Percentiles rank a stretch among this genome's conserved stretches.
These are phyloP conservation scores for Spisula solida DNA, from an alignment of 2,888 invertebrate species.

Conservation along the genomic window DNA sequence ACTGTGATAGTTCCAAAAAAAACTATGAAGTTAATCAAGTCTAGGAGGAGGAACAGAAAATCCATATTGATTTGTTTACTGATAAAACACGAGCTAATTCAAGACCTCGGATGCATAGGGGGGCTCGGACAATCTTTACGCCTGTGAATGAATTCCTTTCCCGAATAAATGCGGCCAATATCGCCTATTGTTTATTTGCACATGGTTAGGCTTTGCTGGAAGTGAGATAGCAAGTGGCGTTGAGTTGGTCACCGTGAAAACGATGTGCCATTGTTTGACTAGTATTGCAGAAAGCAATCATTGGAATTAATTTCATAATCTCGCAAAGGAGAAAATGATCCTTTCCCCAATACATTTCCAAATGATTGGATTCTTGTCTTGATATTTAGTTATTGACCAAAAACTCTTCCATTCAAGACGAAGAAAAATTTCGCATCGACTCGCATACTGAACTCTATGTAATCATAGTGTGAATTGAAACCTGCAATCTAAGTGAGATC, in stretches of 20 bases:
- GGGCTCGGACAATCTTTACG: conserved; percentile 57
- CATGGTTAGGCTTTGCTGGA: conserved; percentile 60
- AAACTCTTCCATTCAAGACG: conserved; percentile 55
- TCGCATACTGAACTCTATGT: not conserved
- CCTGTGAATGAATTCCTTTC: conserved; percentile 62
- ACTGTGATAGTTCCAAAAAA: conserved; percentile 72
- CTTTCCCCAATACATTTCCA: conserved; percentile 68
- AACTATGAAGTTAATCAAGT: conserved; percentile 72
- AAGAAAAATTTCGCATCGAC: conserved; percentile 27
- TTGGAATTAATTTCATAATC: conserved; percentile 74
- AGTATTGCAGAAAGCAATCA: conserved; percentile 69
- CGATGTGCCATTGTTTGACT: conserved; percentile 70
- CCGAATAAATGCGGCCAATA: conserved; percentile 68
- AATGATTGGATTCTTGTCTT: conserved; percentile 68
- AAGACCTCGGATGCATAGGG: conserved; percentile 63
- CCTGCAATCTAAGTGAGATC: not conserved
- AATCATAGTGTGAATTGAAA: not conserved
- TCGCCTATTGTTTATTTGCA: conserved; percentile 70
- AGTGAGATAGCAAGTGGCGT: conserved; percentile 62
- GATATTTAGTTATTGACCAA: conserved; percentile 62
- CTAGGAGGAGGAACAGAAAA: conserved; percentile 60
- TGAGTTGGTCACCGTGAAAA: conserved; percentile 62
- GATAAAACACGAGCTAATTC: conserved; percentile 71
- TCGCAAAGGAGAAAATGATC: conserved; percentile 71
- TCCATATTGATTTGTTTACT: conserved; percentile 70